Percentiles rank a stretch among this genome's conserved stretches.
phyloP scores from a whole-genome alignment of 2,113 vertebrate genomes.

The Hippocampus mohnikei region DNA sequence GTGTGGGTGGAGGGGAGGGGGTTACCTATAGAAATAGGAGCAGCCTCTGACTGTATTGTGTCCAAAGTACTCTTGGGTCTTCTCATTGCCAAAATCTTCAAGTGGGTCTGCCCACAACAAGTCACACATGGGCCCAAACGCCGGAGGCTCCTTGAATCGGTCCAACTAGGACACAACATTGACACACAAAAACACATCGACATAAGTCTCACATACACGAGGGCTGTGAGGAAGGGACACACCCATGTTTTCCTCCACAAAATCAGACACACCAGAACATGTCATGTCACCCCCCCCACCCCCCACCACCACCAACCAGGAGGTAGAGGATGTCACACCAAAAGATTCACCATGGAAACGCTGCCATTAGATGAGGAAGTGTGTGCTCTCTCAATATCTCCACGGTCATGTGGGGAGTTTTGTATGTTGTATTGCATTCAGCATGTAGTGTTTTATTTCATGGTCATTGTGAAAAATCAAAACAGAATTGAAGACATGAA shows the following conservation, averaged over 20 bases:
- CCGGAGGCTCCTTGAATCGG: constrained; percentile 80
- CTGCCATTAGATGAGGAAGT: constrained; percentile 65
- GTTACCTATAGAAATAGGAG: constrained; percentile 82
- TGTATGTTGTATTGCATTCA: constrained; percentile 9
- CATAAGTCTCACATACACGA: constrained; percentile 5
- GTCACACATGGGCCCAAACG: constrained; percentile 81
- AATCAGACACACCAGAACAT: constrained; percentile 5
- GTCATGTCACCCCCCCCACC: constrained; percentile 56
- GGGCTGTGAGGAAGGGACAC: neutral
- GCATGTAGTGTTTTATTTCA: neutral
- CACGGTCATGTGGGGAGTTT: constrained; percentile 37
- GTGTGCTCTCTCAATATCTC: constrained; percentile 38
- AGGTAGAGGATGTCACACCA: constrained; percentile 66
- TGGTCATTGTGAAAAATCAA: no score
- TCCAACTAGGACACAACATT: constrained; percentile 67
- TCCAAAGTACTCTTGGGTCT: constrained; percentile 80
- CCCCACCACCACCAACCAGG: constrained; percentile 62
- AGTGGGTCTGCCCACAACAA: constrained; percentile 80
- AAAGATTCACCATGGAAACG: constrained; percentile 71
- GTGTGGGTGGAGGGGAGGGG: neutral
- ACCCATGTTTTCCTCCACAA: neutral
- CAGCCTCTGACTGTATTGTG: constrained; percentile 80
- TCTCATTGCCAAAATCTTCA: constrained; percentile 82
- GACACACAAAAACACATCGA: constrained; percentile 15
- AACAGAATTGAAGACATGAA: no score